Evolutionary conservation across 2,888 invertebrate genomes (phyloP).

Genomic region (Thalpophila matura): DNA sequence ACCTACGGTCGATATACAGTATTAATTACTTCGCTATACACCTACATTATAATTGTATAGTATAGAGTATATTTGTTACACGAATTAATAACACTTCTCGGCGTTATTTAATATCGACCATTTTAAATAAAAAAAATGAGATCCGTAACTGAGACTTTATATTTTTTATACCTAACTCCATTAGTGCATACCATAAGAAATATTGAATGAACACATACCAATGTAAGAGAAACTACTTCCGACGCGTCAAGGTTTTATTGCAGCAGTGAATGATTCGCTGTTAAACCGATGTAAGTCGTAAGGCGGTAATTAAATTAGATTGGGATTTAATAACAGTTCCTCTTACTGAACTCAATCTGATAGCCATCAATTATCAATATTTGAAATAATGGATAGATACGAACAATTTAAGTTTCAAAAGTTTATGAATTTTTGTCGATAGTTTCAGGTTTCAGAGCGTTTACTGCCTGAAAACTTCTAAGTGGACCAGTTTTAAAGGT

Average conservation of each 20-base stretch:
- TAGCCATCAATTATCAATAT: neutral
- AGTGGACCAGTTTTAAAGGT: neutral
- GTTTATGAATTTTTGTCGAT: neutral
- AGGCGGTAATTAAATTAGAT: constrained; percentile 15
- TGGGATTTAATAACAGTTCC: constrained; percentile 5
- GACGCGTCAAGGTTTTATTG: constrained; percentile 52
- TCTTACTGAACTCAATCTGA: neutral
- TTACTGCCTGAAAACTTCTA: neutral
- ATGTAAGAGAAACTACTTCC: constrained; percentile 60
- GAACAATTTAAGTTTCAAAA: neutral
- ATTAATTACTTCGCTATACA: constrained; percentile 52
- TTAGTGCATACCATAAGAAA: constrained; percentile 12
- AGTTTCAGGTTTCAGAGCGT: too few species aligned
- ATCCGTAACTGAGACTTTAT: constrained; percentile 6
- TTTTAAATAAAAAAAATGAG: constrained; percentile 24
- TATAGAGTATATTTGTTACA: constrained; percentile 28
- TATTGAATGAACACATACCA: constrained; percentile 17
- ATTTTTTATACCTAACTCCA: constrained; percentile 4
- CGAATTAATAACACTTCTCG: constrained; percentile 26
- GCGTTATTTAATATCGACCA: constrained; percentile 36
- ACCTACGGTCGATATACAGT: constrained; percentile 49
- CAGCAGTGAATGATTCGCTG: constrained; percentile 22
- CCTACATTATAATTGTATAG: too few species aligned
- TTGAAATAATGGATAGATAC: neutral
- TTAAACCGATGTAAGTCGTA: constrained; percentile 2